Conservation (phyloP, 2,797 vertebrate species). For the Lophura swinhoii region DNA sequence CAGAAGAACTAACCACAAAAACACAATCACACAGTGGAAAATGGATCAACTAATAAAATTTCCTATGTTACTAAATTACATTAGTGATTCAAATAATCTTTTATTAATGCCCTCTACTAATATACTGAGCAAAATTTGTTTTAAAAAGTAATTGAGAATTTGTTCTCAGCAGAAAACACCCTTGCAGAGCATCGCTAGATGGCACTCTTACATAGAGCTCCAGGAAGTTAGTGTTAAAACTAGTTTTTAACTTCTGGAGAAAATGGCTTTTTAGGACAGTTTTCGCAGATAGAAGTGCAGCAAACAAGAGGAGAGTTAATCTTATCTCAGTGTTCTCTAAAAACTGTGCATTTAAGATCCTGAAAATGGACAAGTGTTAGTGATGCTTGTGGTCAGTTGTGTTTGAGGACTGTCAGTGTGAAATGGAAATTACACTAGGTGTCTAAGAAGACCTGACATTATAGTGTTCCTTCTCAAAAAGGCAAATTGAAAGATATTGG, state of each 20-base stretch:
- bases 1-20: background rate
- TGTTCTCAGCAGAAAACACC: background rate
- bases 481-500: background rate
- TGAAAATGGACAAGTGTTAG: background rate
- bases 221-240: fast-evolving
- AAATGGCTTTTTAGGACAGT: background rate
- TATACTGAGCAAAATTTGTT: background rate
- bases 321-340: background rate
- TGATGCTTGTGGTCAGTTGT: background rate
- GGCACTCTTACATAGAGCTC: slow-evolving; percentile 8
- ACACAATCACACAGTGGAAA: background rate
- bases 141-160: background rate
- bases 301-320: background rate
- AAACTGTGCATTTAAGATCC: fast-evolving
- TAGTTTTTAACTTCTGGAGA: background rate
- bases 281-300: background rate
- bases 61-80: background rate
- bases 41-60: background rate
- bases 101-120: background rate
- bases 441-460: background rate
- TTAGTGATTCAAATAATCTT: background rate
- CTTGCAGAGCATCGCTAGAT: slow-evolving; percentile 13
- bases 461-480: background rate
- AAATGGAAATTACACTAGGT: background rate
- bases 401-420: background rate